Percentiles rank a stretch among this genome's conserved stretches.
Evolutionary conservation across 2,888 invertebrate species (phyloP).

Genomic region (Zele albiditarsus): DNA sequence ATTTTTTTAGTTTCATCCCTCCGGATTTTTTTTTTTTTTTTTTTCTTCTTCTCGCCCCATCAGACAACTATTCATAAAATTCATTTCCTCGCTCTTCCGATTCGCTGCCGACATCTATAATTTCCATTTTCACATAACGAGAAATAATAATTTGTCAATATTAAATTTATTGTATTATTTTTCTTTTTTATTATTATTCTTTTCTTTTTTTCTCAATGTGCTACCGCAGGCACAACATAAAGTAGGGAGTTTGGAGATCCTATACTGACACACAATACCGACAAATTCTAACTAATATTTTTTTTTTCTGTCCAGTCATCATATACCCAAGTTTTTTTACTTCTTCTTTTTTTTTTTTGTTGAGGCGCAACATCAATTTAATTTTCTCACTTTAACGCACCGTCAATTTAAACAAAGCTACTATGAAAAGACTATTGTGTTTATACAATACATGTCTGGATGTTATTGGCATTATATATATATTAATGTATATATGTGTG

Average conservation of each 20-base stretch:
- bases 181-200: not conserved
- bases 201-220: not conserved
- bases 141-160: constrained; percentile 2
- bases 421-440: not conserved
- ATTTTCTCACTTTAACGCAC: not conserved
- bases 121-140: not conserved
- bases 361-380: not conserved
- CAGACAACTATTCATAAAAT: not conserved
- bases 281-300: not conserved
- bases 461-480: not conserved
- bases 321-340: not conserved
- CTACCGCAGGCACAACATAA: not conserved
- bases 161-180: not conserved
- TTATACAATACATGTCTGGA: not conserved
- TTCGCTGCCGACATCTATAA: not conserved
- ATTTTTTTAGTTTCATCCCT: not conserved
- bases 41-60: not conserved
- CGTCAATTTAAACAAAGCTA: constrained; percentile 7
- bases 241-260: not conserved
- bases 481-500: not conserved
- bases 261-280: not conserved
- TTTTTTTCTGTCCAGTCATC: not conserved
- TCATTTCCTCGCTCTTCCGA: not conserved
- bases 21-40: not conserved
- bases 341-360: not conserved